Evolutionary conservation across 2,888 invertebrate species (phyloP).

Genomic region (Crossocerus cetratus): DNA sequence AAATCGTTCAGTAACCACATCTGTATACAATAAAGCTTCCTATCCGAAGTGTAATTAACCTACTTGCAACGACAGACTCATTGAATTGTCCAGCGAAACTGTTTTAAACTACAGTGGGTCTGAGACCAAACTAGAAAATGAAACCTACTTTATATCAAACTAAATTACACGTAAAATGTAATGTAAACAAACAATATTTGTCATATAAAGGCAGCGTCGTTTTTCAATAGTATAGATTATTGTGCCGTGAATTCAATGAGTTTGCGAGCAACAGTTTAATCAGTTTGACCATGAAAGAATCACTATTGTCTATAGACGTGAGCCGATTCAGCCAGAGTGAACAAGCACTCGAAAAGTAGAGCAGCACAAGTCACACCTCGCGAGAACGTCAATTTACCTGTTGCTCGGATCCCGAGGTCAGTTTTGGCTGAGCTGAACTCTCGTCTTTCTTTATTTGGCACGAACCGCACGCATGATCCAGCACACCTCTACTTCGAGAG

Average conservation of each 20-base stretch:
- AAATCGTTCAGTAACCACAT: conserved; percentile 41
- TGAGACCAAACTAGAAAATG: not conserved
- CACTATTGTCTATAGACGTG: too few species aligned
- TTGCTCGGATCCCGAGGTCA: conserved; percentile 75
- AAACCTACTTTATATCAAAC: too few species aligned
- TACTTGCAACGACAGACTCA: conserved; percentile 39
- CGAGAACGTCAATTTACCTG: conserved; percentile 67
- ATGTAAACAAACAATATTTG: too few species aligned
- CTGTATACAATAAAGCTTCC: conserved; percentile 34
- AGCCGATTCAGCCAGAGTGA: too few species aligned
- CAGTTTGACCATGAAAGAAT: too few species aligned
- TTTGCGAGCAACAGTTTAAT: too few species aligned
- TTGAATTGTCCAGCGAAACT: conserved; percentile 16
- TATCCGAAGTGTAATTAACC: conserved; percentile 52
- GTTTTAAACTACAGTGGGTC: conserved; percentile 31
- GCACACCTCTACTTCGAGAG: conserved; percentile 8
- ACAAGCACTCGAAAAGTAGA: too few species aligned
- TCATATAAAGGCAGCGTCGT: too few species aligned
- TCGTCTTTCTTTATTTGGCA: conserved; percentile 64
- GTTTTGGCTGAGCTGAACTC: conserved; percentile 75
- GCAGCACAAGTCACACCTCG: not conserved
- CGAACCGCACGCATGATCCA: conserved; percentile 57
- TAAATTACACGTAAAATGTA: too few species aligned
- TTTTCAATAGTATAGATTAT: too few species aligned
- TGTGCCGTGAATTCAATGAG: too few species aligned